A percentile compares a stretch with the other conserved stretches of the same genome.
These are phyloP conservation scores for Microchrysa polita DNA, from an alignment of 2,888 invertebrate genomes.

Conservation along the genomic window DNA sequence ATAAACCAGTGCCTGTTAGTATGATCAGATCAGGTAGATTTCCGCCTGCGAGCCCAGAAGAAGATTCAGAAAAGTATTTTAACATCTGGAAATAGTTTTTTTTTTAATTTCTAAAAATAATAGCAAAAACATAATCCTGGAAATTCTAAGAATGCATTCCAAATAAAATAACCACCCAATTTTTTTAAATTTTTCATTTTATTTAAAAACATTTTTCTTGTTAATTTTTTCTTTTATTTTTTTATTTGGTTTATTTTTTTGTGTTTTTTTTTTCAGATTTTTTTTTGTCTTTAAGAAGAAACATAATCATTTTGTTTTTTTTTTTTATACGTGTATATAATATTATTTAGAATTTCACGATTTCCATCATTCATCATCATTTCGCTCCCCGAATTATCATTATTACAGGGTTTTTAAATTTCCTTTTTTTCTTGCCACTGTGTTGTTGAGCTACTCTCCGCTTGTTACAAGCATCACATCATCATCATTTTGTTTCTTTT, in stretches of 20 bases:
- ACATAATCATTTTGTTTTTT: conserved; percentile 41
- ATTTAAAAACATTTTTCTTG: conserved; percentile 44
- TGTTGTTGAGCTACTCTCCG: conserved; percentile 40
- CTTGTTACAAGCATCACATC: conserved; percentile 36
- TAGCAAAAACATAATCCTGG: too few relatives aligned
- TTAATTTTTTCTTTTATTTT: conserved; percentile 9
- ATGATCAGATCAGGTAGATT: too few relatives aligned
- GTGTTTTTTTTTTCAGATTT: background rate
- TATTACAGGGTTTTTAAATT: too few relatives aligned
- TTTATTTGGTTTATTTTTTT: background rate
- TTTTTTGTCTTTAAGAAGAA: conserved; percentile 37
- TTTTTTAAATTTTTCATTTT: conserved; percentile 38
- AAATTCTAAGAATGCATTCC: too few relatives aligned
- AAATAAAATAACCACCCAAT: background rate
- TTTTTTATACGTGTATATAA: conserved; percentile 45
- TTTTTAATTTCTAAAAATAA: too few relatives aligned
- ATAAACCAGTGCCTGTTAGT: too few relatives aligned
- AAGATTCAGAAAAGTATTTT: too few relatives aligned
- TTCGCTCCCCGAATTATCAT: too few relatives aligned
- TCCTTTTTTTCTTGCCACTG: background rate
- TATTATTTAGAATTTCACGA: conserved; percentile 45
- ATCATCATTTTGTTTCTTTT: background rate
- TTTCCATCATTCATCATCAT: conserved; percentile 14
- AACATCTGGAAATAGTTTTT: too few relatives aligned
- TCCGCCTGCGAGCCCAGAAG: too few relatives aligned